These are phyloP conservation scores for Sebastes itinus DNA, from an alignment of 2,797 vertebrate genomes.

Conservation along the genomic window DNA sequence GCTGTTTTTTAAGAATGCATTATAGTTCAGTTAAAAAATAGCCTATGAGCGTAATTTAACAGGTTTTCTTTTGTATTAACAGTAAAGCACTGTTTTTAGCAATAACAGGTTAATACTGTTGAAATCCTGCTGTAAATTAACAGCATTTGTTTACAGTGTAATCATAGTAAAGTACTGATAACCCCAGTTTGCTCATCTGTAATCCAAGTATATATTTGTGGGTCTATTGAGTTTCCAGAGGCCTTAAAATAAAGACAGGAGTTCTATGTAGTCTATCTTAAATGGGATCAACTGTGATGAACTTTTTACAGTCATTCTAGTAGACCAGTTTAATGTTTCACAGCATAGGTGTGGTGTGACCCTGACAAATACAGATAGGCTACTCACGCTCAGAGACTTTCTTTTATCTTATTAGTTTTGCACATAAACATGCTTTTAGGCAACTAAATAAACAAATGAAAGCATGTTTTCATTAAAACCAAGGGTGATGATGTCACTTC, in stretches of 20 bases:
- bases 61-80: no score
- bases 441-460: not conserved
- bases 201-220: not conserved
- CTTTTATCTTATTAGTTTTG: not conserved
- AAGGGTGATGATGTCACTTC: not conserved
- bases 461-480: not conserved
- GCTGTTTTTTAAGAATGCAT: no score
- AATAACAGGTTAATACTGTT: no score
- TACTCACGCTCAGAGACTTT: no score
- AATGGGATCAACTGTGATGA: not conserved
- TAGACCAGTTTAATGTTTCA: not conserved
- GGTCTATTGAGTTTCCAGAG: not conserved
- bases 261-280: not conserved
- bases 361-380: not conserved
- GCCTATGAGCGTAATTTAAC: no score
- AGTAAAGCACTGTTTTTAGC: no score
- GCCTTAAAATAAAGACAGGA: not conserved
- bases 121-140: no score
- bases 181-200: not conserved
- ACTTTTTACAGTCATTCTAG: not conserved
- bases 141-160: no score
- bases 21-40: no score
- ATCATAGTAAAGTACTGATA: not conserved
- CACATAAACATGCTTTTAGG: not conserved
- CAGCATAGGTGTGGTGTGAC: not conserved